A percentile compares a stretch with the other conserved stretches of the same genome.
Evolutionary conservation across 2,113 vertebrate species (phyloP).

Genomic region (Sinocyclocheilus anshuiensis): DNA sequence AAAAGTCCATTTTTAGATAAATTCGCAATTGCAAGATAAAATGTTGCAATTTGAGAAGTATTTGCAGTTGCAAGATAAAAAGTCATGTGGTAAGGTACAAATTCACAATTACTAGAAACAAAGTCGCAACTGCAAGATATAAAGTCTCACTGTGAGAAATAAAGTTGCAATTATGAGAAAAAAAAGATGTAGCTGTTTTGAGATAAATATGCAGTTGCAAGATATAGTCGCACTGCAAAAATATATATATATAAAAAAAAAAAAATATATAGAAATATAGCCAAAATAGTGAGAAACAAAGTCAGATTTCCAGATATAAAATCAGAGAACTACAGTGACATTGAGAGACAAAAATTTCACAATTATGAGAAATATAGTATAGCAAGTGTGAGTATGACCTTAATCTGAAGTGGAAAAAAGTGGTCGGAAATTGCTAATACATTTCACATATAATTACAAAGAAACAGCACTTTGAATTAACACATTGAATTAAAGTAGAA

Average conservation of each 20-base stretch:
- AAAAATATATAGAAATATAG: no score
- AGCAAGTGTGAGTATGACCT: background rate
- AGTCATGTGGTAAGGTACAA: background rate
- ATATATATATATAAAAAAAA: no score
- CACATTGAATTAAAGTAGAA: no score
- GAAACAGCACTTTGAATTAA: no score
- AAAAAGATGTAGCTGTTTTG: background rate
- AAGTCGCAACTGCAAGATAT: no score
- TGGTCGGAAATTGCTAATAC: no score
- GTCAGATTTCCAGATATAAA: background rate
- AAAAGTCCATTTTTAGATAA: background rate
- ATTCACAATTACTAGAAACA: no score
- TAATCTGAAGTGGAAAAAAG: background rate
- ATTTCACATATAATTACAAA: no score
- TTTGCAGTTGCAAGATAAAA: background rate
- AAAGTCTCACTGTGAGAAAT: background rate
- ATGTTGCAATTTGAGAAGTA: background rate
- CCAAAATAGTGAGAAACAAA: background rate
- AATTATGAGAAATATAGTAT: background rate
- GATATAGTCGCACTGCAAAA: background rate
- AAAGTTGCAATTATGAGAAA: background rate
- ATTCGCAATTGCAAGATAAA: background rate
- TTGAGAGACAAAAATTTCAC: background rate
- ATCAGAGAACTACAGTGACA: background rate
- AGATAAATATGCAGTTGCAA: background rate